phyloP scores from a whole-genome alignment of 2,888 invertebrate species.

The Pedicia rivosa region DNA sequence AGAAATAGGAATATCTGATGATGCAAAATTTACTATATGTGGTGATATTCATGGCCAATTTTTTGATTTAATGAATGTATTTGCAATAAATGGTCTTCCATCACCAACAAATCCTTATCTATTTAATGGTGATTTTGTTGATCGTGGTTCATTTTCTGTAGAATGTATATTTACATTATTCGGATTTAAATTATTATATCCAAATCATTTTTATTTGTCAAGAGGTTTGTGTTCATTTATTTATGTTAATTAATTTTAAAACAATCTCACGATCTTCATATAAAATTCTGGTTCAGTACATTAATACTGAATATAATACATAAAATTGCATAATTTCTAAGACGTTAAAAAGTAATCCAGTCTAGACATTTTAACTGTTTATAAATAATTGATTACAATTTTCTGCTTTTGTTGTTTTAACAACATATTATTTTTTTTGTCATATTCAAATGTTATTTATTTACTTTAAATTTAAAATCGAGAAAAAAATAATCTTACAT shows the following conservation, averaged over 20 bases:
- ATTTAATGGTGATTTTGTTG: conserved; percentile 99
- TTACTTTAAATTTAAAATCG: background rate
- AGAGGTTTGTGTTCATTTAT: too few relatives aligned
- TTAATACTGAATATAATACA: too few relatives aligned
- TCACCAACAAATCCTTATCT: conserved; percentile 89
- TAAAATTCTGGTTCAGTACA: too few relatives aligned
- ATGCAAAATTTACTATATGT: conserved; percentile 91
- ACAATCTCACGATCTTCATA: too few relatives aligned
- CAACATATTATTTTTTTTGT: too few relatives aligned
- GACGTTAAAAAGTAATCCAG: too few relatives aligned
- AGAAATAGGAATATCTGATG: conserved; percentile 72
- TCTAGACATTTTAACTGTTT: too few relatives aligned
- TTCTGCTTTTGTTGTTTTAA: too few relatives aligned
- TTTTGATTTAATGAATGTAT: conserved; percentile 96
- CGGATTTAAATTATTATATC: conserved; percentile 90
- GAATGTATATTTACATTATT: conserved; percentile 97
- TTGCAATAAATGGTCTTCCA: conserved; percentile 90
- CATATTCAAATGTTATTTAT: background rate
- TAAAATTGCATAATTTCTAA: too few relatives aligned
- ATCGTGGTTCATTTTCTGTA: conserved; percentile 96
- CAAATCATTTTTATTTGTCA: conserved; percentile 93
- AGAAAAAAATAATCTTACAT: too few relatives aligned
- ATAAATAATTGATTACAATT: too few relatives aligned
- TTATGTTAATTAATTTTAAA: too few relatives aligned
- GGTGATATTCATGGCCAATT: conserved; percentile 99